Base-by-base conservation (phyloP, 2,888 invertebrate species). In the Baccha elongata region DNA sequence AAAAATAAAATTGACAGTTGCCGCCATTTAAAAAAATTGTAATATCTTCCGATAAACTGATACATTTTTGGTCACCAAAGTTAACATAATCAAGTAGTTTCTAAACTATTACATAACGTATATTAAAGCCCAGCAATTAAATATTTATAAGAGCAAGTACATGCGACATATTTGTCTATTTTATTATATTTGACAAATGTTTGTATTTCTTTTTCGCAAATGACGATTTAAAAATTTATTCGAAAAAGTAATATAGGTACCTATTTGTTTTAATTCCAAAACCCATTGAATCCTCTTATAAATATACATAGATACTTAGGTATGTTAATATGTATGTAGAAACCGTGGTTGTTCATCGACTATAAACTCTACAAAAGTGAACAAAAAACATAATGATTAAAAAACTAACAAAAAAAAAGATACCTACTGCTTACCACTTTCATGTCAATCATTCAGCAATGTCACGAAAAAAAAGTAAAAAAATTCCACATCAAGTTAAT, bases 401-500 rank as follows among this genome's bases (percentile, higher is more conserved):
- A 60, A 44, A 68, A 37, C 52, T 44, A 40, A 60, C 6, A 23
- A 29, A 60, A 60, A 60, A 1, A 23, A 29, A 60, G 44, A 60
- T 32, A 44, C 60, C 46, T 62, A 26, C 46, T 44, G 72, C 73
- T 73, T 48, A 68, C 79, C 74, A 69, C 74, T 69, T 65, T 64
- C 52, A 64, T 58, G 80, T 74, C 80, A 80, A 80, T 80, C 80
- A 80, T 69, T 74, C 68, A 42, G 50, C 74, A 74, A 74, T 74
- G 74, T 69, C 80, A 69, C 21, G 60, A 71, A 42, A 60, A 48
- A 60, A 46, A 37, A 50, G 60, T 72, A 46, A 53, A 64, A n/a
- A 64, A 26, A 26, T 42, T 71, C 69, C 75, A 72, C 81, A 76
- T 76, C 71, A 76, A 83, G 53, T 76, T 83, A 83, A 83, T 83